Conservation (phyloP, 1,140 invertebrate species). For the Ctenoplectra terminalis region DNA sequence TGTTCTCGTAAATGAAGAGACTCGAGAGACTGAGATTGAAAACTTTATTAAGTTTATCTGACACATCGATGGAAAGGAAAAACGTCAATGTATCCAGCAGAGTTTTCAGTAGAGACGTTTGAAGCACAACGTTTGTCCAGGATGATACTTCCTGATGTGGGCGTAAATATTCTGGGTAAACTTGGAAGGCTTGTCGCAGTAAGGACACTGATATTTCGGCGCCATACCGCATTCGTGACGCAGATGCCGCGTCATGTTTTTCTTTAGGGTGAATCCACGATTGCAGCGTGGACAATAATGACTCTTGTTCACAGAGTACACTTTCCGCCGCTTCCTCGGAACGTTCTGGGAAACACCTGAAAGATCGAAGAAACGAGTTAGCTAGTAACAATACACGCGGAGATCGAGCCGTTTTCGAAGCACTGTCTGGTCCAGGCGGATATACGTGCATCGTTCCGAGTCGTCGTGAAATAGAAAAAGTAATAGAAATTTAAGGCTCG, state of each 20-base stretch:
- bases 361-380: constrained; percentile 59
- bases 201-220: constrained; percentile 83
- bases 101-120: constrained; percentile 55
- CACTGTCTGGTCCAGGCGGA: neutral
- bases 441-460: constrained; percentile 47
- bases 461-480: constrained; percentile 84
- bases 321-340: constrained; percentile 51
- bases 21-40: constrained; percentile 7
- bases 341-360: constrained; percentile 54
- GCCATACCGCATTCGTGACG: constrained; percentile 84
- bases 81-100: too few relatives aligned
- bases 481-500: neutral
- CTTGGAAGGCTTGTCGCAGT: constrained; percentile 80
- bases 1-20: constrained; percentile 25
- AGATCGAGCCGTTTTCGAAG: neutral
- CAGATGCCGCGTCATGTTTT: constrained; percentile 84
- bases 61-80: neutral
- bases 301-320: constrained; percentile 63
- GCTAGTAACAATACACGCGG: neutral
- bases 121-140: constrained; percentile 51
- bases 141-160: constrained; percentile 74
- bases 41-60: constrained; percentile 45
- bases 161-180: constrained; percentile 76
- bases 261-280: constrained; percentile 77
- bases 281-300: constrained; percentile 74